phyloP scores from a whole-genome alignment of 2,113 vertebrate species.

The Herpetotheres cachinnans region DNA sequence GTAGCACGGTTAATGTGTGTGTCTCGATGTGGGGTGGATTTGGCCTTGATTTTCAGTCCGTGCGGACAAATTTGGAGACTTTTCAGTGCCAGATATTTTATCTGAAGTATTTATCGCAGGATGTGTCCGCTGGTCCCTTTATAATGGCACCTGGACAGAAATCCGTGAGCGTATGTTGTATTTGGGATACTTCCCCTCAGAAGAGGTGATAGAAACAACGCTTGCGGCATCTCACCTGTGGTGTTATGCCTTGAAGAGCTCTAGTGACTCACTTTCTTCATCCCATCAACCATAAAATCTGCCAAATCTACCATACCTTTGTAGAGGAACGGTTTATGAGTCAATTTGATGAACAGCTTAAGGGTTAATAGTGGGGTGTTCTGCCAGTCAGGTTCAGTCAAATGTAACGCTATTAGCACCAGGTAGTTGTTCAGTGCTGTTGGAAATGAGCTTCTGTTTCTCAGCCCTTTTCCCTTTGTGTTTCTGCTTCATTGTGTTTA shows the following conservation, averaged over 20 bases:
- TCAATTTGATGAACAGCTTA: neutral
- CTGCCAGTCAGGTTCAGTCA: slow-evolving; percentile 19
- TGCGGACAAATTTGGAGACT: neutral
- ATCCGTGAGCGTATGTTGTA: neutral
- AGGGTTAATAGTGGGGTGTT: slow-evolving; percentile 31
- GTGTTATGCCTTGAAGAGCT: neutral
- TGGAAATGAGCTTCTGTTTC: slow-evolving; percentile 39
- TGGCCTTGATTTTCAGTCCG: neutral
- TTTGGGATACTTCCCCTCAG: neutral
- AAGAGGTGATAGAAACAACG: neutral
- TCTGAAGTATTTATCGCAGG: neutral
- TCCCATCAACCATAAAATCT: slow-evolving; percentile 4
- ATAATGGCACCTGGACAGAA: neutral
- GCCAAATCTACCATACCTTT: neutral
- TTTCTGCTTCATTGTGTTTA: slow-evolving; percentile 53
- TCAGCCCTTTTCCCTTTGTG: slow-evolving; percentile 22
- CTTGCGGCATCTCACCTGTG: neutral
- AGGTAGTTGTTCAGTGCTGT: neutral
- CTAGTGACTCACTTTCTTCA: neutral
- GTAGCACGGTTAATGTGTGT: neutral
- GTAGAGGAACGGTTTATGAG: neutral
- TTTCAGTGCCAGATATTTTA: neutral
- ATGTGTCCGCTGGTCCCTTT: neutral
- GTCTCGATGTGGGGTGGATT: neutral
- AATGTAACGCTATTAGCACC: neutral